Conservation (phyloP, 2,888 invertebrate species). For the Lasioglossum pauxillum region DNA sequence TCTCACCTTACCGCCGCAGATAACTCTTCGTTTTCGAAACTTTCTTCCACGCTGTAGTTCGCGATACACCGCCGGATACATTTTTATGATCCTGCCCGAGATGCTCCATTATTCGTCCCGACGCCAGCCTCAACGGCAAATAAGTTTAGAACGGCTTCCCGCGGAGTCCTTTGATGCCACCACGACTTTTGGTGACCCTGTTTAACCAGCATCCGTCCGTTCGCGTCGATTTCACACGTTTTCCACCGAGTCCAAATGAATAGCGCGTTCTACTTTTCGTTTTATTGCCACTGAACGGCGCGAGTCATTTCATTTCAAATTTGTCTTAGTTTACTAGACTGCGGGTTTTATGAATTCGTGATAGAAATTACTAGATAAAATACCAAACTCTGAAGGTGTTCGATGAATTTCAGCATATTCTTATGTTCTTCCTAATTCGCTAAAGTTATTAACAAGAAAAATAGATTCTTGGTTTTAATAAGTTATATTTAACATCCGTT, state of each 20-base stretch:
- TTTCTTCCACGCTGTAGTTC: constrained; percentile 44
- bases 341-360: no score
- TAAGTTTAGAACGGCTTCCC: neutral
- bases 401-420: no score
- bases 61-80: constrained; percentile 58
- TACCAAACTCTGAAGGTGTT: no score
- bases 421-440: no score
- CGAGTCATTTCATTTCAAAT: neutral
- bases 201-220: neutral
- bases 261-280: neutral
- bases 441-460: no score
- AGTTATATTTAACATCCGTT: neutral
- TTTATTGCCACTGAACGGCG: neutral
- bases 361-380: no score
- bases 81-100: constrained; percentile 55
- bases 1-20: constrained; percentile 37
- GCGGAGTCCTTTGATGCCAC: neutral
- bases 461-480: no score
- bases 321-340: no score
- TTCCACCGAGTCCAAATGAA: neutral
- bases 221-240: neutral
- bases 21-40: constrained; percentile 68
- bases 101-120: constrained; percentile 43
- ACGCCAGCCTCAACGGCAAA: neutral
- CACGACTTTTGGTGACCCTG: neutral